Evolutionary conservation across 2,888 invertebrate genomes (phyloP).

Genomic region (Drosophila falleni): DNA sequence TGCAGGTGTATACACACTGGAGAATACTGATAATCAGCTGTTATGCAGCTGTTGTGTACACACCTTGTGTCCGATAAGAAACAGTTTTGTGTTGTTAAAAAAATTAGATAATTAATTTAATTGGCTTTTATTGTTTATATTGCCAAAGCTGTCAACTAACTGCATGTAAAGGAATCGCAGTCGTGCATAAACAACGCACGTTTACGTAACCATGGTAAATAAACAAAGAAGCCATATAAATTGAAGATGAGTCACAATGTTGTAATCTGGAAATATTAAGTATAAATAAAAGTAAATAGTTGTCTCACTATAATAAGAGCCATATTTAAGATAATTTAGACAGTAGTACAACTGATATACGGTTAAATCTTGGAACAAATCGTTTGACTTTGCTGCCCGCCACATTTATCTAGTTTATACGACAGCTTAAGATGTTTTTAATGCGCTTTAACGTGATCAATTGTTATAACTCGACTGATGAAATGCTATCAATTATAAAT

Average conservation of each 20-base stretch:
- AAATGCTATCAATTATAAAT: too few species aligned
- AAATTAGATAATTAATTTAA: constrained; percentile 22
- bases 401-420: background rate
- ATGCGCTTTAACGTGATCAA: constrained; percentile 55
- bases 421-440: background rate
- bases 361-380: background rate
- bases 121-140: constrained; percentile 18
- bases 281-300: background rate
- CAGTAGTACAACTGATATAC: background rate
- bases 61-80: constrained; percentile 69
- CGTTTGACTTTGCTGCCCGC: background rate
- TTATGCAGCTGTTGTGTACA: constrained; percentile 59
- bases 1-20: constrained; percentile 62
- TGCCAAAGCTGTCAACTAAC: constrained; percentile 12
- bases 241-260: constrained; percentile 20
- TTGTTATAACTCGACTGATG: too few species aligned
- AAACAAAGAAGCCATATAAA: constrained; percentile 71
- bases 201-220: constrained; percentile 65
- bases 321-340: background rate
- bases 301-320: background rate
- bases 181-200: constrained; percentile 27
- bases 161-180: constrained; percentile 43
- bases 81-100: constrained; percentile 53
- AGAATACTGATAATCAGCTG: constrained; percentile 39
- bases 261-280: constrained; percentile 24